Evolutionary conservation across 1,140 invertebrate species (phyloP).

Genomic region (Drosophila kepulauana): DNA sequence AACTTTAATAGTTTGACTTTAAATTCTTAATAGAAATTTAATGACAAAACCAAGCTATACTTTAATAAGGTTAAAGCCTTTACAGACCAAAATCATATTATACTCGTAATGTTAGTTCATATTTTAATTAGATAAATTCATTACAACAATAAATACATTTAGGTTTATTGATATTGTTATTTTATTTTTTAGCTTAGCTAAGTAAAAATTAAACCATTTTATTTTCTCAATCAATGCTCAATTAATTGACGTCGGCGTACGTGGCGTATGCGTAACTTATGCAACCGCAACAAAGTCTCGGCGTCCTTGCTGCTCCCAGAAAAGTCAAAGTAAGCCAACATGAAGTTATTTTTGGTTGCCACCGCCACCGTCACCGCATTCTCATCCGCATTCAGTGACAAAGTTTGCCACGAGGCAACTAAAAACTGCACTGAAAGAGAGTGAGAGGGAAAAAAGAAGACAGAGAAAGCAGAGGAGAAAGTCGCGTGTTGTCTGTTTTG

Average conservation of each 20-base stretch:
- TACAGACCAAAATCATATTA: too few species aligned
- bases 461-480: not conserved
- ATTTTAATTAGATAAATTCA: too few species aligned
- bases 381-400: not conserved
- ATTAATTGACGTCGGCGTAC: constrained; percentile 28
- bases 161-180: not conserved
- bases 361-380: not conserved
- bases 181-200: not conserved
- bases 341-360: constrained; percentile 31
- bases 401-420: constrained; percentile 33
- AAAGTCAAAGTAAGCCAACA: not conserved
- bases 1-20: too few species aligned
- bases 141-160: too few species aligned
- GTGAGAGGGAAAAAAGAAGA: not conserved
- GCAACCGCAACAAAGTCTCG: constrained; percentile 30
- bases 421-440: constrained; percentile 7
- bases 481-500: constrained; percentile 2
- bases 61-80: too few species aligned
- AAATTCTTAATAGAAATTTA: too few species aligned
- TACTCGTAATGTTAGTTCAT: too few species aligned
- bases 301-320: not conserved
- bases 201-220: not conserved
- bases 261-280: constrained; percentile 48
- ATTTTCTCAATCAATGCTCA: constrained; percentile 18
- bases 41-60: too few species aligned